Base-by-base conservation (phyloP, 2,888 invertebrate genomes). In the Acanthoscelides obtectus region DNA sequence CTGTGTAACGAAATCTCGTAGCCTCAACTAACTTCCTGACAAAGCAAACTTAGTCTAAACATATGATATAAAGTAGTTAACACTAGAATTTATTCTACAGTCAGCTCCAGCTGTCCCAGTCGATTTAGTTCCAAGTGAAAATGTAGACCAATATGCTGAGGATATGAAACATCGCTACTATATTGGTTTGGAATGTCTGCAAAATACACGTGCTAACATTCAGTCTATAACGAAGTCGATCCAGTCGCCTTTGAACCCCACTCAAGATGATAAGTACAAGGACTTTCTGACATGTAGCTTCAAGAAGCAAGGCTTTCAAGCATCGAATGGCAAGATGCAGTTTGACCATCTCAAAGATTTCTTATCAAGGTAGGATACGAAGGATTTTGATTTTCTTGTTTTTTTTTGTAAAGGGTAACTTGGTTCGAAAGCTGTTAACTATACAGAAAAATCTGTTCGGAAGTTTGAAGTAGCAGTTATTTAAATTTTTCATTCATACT, bases 201-300 rank as follows among this genome's bases (percentile, higher is more conserved):
- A 78, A 17, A 73, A 80, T 76, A 77, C 78, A 2, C 77, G 79
- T 22, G 74, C 81, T n/a, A 76, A 80, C 22, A 71, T 73, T 65
- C 72, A 74, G 19, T 70, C 79, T 1, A 72, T 82, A 5, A 72
- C 79, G 2, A 70, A 73, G 20, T 79, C 79, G 64, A 70, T 79
- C 63, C 68, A 70, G 22, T 75, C 78, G 2, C 69, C 69, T 68
- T 72, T 71, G 22, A 67, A 73, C 19, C 73, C 79, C 22, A 73
- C 76, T 17, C 70, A 76, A 27, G 73, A 80, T 66, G 45, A 72
- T 22, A 78, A 80, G 73, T 82, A 82, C 71, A 78, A 77, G 67
- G 71, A 80, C 19, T 83, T 80, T 71, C 71, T 83, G 45, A 75
- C 78, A 5, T 83, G 83, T 71, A 82, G 80, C 67, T 82, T 82